These are phyloP conservation scores for Cebidichthys violaceus DNA, from an alignment of 2,113 vertebrate species.

Conservation along the genomic window DNA sequence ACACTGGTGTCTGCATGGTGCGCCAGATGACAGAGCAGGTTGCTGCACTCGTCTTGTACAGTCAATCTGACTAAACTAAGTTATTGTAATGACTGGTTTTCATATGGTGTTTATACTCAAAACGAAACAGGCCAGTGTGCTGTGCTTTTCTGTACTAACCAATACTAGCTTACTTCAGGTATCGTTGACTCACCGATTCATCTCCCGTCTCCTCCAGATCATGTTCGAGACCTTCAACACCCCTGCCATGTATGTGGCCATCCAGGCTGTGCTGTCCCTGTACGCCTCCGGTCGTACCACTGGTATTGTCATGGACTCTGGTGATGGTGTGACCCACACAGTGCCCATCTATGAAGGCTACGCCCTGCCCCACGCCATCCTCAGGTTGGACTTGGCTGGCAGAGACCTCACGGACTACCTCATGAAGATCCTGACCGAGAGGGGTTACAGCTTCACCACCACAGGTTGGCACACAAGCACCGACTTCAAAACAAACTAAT, in stretches of 20 bases:
- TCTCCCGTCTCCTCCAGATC: conserved; percentile 79
- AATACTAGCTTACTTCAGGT: neutral
- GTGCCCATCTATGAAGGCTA: conserved; percentile 99
- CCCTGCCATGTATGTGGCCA: conserved; percentile 99
- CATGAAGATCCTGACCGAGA: conserved; percentile 99
- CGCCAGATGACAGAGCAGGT: conserved; percentile 4
- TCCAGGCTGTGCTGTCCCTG: conserved; percentile 98
- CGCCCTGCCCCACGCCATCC: conserved; percentile 96
- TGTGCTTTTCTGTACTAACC: conserved; percentile 43
- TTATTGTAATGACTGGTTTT: conserved; percentile 1
- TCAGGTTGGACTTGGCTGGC: conserved; percentile 97
- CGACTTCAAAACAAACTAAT: accelerated
- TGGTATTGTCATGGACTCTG: conserved; percentile 99
- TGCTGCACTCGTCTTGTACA: neutral
- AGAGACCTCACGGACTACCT: conserved; percentile 99
- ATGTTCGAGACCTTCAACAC: conserved; percentile 99
- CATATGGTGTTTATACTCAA: neutral
- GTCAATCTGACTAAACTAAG: neutral
- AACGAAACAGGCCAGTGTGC: neutral
- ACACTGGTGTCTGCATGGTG: conserved; percentile 56
- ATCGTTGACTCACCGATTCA: neutral
- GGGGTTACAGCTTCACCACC: conserved; percentile 97
- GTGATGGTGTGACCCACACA: conserved; percentile 98
- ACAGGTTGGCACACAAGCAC: conserved; percentile 74
- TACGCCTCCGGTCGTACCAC: conserved; percentile 98